Percentiles rank a stretch among this genome's conserved stretches.
These are phyloP conservation scores for Patella pellucida DNA, from an alignment of 2,888 invertebrate genomes.

Conservation along the genomic window DNA sequence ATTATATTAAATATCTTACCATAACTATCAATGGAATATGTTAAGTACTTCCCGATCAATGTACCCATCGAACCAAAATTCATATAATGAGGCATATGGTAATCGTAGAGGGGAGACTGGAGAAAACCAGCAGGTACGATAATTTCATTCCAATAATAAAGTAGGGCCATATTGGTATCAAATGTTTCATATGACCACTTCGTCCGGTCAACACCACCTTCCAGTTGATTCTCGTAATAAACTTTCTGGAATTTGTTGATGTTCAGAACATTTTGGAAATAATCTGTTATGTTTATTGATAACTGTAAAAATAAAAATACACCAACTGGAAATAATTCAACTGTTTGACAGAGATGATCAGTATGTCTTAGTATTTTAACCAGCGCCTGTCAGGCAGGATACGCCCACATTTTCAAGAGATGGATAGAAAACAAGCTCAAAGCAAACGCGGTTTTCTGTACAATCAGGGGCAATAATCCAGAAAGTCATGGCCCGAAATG, in stretches of 20 bases:
- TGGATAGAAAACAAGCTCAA: no score
- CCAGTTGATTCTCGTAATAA: slow-evolving; percentile 55
- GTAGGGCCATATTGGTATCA: slow-evolving; percentile 45
- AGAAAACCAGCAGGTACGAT: slow-evolving; percentile 64
- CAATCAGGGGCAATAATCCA: no score
- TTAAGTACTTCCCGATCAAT: slow-evolving; percentile 52
- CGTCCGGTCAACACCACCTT: slow-evolving; percentile 42
- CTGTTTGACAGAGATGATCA: no score
- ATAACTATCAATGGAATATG: slow-evolving; percentile 55
- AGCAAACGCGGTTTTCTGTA: no score
- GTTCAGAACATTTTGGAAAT: slow-evolving; percentile 74
- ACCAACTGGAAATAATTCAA: no score
- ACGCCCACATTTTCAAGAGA: no score
- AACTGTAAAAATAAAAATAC: slow-evolving; percentile 69
- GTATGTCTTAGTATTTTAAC: no score
- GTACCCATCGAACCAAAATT: slow-evolving; percentile 65
- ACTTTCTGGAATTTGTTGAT: slow-evolving; percentile 72
- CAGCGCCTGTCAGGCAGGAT: no score
- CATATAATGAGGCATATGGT: slow-evolving; percentile 53
- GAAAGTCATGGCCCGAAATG: no score
- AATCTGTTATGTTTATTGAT: slow-evolving; percentile 73
- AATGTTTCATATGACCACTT: slow-evolving; percentile 51
- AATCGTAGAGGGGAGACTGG: slow-evolving; percentile 62
- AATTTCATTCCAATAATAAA: slow-evolving; percentile 61
- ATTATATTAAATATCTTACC: slow-evolving; percentile 42